Conservation (phyloP, 2,113 vertebrate genomes). For the Heloderma charlesbogerti region DNA sequence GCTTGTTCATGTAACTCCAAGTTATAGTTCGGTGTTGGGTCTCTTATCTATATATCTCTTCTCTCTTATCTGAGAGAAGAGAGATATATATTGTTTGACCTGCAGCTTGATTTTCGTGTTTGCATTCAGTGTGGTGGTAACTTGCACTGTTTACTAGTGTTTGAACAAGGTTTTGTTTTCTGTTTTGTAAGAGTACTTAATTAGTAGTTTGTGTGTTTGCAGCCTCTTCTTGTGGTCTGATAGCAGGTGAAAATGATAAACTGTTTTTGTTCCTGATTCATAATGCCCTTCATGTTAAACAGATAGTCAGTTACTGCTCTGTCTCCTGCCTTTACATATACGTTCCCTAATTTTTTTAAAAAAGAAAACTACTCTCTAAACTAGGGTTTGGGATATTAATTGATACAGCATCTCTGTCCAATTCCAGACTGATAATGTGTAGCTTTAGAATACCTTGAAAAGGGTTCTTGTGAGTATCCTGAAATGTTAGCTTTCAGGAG, state of each 20-base stretch:
- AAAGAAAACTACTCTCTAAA: neutral
- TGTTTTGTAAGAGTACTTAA: neutral
- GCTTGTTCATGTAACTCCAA: neutral
- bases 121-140: neutral
- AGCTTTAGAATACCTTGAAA: neutral
- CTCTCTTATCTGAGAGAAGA: no score
- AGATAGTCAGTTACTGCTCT: neutral
- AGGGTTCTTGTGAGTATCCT: neutral
- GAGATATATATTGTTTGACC: neutral
- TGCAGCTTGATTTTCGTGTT: neutral
- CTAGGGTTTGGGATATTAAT: neutral
- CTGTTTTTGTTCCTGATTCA: neutral
- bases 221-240: neutral
- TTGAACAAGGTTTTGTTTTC: neutral
- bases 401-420: neutral
- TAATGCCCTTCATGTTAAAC: neutral
- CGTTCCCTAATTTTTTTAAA: no score
- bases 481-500: neutral
- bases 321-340: neutral
- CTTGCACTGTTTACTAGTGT: neutral
- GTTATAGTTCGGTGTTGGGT: neutral
- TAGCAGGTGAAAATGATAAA: neutral
- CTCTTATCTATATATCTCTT: no score
- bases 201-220: neutral
- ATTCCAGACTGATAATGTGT: neutral